A percentile compares a stretch with the other conserved stretches of the same genome.
Conservation (phyloP, 2,113 vertebrate genomes). For the Pollachius pollachius region DNA sequence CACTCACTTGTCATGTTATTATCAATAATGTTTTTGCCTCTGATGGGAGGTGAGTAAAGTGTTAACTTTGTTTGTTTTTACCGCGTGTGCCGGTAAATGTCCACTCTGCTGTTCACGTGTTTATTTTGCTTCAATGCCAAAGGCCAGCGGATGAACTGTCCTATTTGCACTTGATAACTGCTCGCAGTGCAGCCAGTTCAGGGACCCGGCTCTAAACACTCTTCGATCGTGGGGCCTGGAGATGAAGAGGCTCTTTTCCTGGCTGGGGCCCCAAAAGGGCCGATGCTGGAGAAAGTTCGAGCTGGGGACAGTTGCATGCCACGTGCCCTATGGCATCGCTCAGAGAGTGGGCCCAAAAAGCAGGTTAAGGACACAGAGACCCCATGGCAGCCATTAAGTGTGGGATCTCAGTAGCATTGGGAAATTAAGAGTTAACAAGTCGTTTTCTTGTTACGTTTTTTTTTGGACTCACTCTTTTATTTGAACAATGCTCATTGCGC, state of each 20-base stretch:
- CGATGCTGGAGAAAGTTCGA: conserved; percentile 91
- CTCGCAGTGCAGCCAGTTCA: conserved; percentile 90
- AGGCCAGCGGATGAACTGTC: conserved; percentile 88
- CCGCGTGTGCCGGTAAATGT: too few species aligned
- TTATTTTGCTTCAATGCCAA: conserved; percentile 80
- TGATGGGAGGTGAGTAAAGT: too few species aligned
- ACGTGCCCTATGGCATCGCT: conserved; percentile 87
- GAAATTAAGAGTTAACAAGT: too few species aligned
- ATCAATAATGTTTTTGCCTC: too few species aligned
- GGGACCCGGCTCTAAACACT: conserved; percentile 92
- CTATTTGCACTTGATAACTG: conserved; percentile 91
- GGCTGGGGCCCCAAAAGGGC: conserved; percentile 90
- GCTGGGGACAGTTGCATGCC: conserved; percentile 87
- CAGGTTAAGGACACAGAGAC: conserved; percentile 33
- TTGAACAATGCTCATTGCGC: too few species aligned
- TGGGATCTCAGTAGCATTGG: too few species aligned
- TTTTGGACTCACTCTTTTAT: too few species aligned
- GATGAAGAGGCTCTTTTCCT: conserved; percentile 93
- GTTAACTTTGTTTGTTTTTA: too few species aligned
- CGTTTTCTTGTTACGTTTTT: too few species aligned
- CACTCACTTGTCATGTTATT: too few species aligned
- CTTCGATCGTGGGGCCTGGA: conserved; percentile 94
- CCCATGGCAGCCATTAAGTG: not conserved
- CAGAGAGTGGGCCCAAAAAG: conserved; percentile 69
- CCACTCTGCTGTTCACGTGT: too few species aligned